Evolutionary conservation across 2,797 vertebrate species (phyloP).

Genomic region (Muraenolepis orangiensis): DNA sequence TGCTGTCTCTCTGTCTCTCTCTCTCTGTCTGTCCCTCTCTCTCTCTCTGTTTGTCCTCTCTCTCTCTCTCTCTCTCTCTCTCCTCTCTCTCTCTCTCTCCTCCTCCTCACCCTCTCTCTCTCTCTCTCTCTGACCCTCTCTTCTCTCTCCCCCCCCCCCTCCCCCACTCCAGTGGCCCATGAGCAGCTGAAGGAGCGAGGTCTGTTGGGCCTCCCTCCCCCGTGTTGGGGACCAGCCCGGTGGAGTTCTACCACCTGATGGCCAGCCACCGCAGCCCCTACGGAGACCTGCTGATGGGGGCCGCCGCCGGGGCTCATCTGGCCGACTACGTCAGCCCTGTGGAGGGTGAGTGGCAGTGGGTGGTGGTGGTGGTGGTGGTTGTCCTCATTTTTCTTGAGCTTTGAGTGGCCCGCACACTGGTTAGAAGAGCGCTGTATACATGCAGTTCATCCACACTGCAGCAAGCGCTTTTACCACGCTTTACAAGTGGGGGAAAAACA

Average conservation of each 20-base stretch:
- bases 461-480: too few species aligned
- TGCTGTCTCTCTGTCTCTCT: background rate
- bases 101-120: too few species aligned
- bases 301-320: slow-evolving; percentile 76
- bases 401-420: too few species aligned
- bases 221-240: slow-evolving; percentile 74
- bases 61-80: background rate
- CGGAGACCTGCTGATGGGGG: slow-evolving; percentile 87
- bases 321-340: slow-evolving; percentile 90
- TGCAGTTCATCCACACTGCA: too few species aligned
- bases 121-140: background rate
- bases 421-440: too few species aligned
- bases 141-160: background rate
- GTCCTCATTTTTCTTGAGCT: too few species aligned
- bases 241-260: slow-evolving; percentile 96
- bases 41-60: background rate
- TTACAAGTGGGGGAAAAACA: too few species aligned
- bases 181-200: slow-evolving; percentile 91
- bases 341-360: slow-evolving; percentile 83
- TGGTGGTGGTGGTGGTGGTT: background rate
- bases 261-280: slow-evolving; percentile 85
- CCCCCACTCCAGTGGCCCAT: slow-evolving; percentile 78
- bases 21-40: background rate
- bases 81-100: background rate
- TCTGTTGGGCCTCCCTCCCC: slow-evolving; percentile 84